These are phyloP conservation scores for Stegodyphus mimosarum DNA, from an alignment of 1,140 invertebrate genomes.

Conservation along the genomic window DNA sequence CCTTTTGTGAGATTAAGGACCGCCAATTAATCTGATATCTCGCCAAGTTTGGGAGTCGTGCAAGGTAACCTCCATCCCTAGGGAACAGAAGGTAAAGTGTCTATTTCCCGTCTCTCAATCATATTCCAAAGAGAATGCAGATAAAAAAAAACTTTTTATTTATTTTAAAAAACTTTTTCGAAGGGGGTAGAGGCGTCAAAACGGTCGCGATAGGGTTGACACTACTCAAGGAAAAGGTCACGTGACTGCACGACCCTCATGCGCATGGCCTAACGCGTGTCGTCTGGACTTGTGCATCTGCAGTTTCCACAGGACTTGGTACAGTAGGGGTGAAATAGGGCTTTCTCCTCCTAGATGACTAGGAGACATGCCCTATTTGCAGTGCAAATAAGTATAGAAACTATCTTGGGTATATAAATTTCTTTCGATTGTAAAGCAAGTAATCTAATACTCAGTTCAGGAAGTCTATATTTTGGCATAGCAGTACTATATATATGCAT, in stretches of 20 bases:
- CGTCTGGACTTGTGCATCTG: neutral
- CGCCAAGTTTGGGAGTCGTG: neutral
- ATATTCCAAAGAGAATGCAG: neutral
- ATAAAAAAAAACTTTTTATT: constrained; percentile 13
- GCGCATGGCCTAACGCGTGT: constrained; percentile 31
- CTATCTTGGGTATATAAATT: no score
- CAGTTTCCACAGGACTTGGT: no score
- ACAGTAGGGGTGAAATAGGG: no score
- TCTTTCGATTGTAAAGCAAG: no score
- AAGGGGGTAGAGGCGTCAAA: constrained; percentile 46
- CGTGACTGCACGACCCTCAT: constrained; percentile 29
- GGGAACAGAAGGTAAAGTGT: constrained; percentile 54
- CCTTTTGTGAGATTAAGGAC: neutral
- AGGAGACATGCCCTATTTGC: no score
- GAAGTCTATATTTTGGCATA: no score
- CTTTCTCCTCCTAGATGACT: no score
- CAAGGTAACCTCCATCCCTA: neutral
- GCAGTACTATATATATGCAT: no score
- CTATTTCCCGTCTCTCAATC: constrained; percentile 54
- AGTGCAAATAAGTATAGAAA: no score
- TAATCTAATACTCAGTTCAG: no score
- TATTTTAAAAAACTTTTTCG: constrained; percentile 27
- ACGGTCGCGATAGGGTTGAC: constrained; percentile 58
- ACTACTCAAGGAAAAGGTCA: constrained; percentile 46
- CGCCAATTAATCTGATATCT: neutral